Evolutionary conservation across 1,140 invertebrate genomes (phyloP).

Genomic region (Dendrolimus punctatus): DNA sequence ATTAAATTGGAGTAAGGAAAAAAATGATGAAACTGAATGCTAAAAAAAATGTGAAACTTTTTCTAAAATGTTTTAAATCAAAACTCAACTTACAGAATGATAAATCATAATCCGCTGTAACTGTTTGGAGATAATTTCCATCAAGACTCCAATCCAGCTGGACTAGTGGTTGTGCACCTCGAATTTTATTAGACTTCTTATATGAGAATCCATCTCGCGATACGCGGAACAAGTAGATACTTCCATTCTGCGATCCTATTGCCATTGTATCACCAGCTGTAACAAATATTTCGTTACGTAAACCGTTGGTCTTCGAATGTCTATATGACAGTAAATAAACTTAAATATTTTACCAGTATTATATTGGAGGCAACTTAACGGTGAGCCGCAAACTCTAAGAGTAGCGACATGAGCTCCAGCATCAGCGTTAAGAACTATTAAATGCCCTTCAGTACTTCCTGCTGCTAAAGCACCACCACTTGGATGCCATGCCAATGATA

Average conservation of each 20-base stretch:
- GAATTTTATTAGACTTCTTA: constrained; percentile 90
- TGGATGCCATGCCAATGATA: constrained; percentile 90
- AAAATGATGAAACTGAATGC: no score
- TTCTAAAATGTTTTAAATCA: constrained; percentile 1
- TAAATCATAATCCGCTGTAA: constrained; percentile 94
- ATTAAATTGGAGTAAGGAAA: no score
- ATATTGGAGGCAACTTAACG: constrained; percentile 87
- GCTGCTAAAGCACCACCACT: constrained; percentile 87
- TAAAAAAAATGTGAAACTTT: background rate
- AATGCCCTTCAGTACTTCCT: constrained; percentile 90
- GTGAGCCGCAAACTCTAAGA: constrained; percentile 87
- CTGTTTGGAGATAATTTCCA: constrained; percentile 88
- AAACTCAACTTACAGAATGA: constrained; percentile 82
- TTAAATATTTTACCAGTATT: constrained; percentile 80
- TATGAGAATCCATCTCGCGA: constrained; percentile 90
- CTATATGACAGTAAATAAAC: background rate
- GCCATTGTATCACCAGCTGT: constrained; percentile 91
- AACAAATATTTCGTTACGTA: constrained; percentile 17
- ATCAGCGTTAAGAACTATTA: constrained; percentile 88
- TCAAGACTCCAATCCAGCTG: constrained; percentile 95
- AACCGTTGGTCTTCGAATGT: background rate
- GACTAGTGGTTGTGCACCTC: constrained; percentile 84
- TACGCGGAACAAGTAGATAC: constrained; percentile 87
- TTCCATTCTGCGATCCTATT: constrained; percentile 92
- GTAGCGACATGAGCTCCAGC: constrained; percentile 87